These are phyloP conservation scores for Sesia bembeciformis DNA, from an alignment of 2,888 invertebrate genomes.

Conservation along the genomic window DNA sequence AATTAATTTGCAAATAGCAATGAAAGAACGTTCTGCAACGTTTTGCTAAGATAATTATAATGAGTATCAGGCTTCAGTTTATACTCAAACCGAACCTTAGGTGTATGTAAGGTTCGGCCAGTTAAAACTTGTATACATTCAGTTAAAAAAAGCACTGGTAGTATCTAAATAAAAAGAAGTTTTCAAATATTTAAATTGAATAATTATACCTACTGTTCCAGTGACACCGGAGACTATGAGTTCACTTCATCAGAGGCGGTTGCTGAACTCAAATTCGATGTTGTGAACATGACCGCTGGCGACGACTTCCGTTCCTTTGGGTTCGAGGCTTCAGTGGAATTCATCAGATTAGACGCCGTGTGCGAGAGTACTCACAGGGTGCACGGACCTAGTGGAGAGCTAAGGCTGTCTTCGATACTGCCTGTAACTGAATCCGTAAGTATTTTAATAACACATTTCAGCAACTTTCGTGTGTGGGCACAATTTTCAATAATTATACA, in stretches of 20 bases:
- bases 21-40: too few species aligned
- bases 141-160: too few species aligned
- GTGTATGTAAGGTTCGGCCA: too few species aligned
- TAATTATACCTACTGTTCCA: slow-evolving; percentile 18
- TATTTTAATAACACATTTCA: background rate
- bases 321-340: slow-evolving; percentile 90
- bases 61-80: too few species aligned
- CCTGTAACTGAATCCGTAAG: slow-evolving; percentile 69
- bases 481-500: too few species aligned
- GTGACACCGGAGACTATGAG: slow-evolving; percentile 75
- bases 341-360: slow-evolving; percentile 79
- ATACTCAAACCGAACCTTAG: too few species aligned
- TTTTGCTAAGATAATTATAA: too few species aligned
- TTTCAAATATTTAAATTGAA: background rate
- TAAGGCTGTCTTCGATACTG: slow-evolving; percentile 73
- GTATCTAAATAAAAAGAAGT: too few species aligned
- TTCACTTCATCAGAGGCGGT: slow-evolving; percentile 84
- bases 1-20: too few species aligned
- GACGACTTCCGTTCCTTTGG: slow-evolving; percentile 90
- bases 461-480: too few species aligned
- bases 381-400: slow-evolving; percentile 84
- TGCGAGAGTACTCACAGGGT: slow-evolving; percentile 82
- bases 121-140: too few species aligned
- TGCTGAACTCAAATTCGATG: slow-evolving; percentile 87
- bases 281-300: slow-evolving; percentile 86